Percentiles rank a stretch among this genome's conserved stretches.
These are phyloP conservation scores for Syncerus caffer DNA, from an alignment of 2,797 vertebrate species.

Conservation along the genomic window DNA sequence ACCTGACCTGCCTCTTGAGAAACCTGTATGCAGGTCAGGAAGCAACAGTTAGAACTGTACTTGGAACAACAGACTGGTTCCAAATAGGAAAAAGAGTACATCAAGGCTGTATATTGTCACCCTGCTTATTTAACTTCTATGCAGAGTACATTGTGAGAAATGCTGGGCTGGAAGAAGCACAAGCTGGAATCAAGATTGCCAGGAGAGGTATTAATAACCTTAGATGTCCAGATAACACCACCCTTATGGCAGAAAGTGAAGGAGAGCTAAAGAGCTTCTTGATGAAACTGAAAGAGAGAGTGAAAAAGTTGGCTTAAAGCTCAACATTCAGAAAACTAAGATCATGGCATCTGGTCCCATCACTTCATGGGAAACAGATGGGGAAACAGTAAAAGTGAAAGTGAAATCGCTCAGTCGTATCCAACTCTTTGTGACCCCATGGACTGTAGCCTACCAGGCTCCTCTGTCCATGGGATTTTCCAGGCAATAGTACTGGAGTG, in stretches of 20 bases:
- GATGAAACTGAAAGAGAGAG: not conserved
- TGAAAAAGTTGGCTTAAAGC: not conserved
- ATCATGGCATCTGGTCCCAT: not conserved
- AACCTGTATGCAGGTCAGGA: not conserved
- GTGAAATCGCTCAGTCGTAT: no score
- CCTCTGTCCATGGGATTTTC: no score
- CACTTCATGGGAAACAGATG: not conserved
- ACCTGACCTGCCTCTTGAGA: not conserved
- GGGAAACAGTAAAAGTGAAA: not conserved
- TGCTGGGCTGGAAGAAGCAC: accelerated
- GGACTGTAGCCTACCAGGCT: no score
- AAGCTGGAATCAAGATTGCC: not conserved
- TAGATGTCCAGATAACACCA: not conserved
- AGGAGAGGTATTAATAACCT: not conserved
- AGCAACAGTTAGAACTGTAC: not conserved
- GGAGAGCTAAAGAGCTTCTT: not conserved
- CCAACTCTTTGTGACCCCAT: no score
- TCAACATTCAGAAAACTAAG: not conserved
- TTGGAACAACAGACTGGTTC: not conserved
- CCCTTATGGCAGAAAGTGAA: not conserved
- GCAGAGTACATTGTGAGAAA: not conserved
- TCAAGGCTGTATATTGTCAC: not conserved
- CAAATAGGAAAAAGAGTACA: not conserved
- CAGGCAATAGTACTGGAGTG: no score
- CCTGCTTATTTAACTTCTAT: not conserved